Conservation (phyloP, 1,140 invertebrate species). For the Zaprionus davidi region DNA sequence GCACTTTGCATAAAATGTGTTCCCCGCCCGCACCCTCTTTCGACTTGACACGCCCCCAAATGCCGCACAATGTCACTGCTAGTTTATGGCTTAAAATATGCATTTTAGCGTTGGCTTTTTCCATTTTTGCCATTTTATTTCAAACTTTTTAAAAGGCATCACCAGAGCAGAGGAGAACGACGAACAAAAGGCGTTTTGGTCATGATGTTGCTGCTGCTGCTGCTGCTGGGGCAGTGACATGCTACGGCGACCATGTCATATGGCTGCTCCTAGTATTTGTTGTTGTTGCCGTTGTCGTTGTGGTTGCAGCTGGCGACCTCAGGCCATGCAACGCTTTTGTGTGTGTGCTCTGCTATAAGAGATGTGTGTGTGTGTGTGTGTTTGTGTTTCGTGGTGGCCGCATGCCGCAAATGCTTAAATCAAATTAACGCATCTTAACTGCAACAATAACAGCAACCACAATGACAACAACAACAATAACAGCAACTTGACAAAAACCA, state of each 20-base stretch:
- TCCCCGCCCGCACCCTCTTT: conserved; percentile 8
- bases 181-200: conserved; percentile 44
- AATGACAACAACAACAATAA: not conserved
- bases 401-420: conserved; percentile 71
- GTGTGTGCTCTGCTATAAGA: conserved; percentile 29
- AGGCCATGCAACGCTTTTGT: conserved; percentile 26
- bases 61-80: conserved; percentile 10
- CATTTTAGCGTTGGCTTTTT: conserved; percentile 34
- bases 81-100: conserved; percentile 42
- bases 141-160: conserved; percentile 24
- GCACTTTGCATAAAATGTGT: conserved; percentile 15
- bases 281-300: conserved; percentile 15
- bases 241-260: conserved; percentile 52
- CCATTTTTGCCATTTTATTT: conserved; percentile 22
- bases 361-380: conserved; percentile 3
- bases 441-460: conserved; percentile 18
- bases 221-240: conserved; percentile 26
- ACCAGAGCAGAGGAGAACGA: conserved; percentile 16
- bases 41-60: conserved; percentile 1
- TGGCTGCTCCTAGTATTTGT: conserved; percentile 16
- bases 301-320: conserved; percentile 34
- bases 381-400: conserved; percentile 23
- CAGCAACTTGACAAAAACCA: conserved; percentile 37
- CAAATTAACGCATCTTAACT: conserved; percentile 72
- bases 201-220: conserved; percentile 3